phyloP scores from a whole-genome alignment of 2,113 vertebrate species.

The Paraplagusia blochii region DNA sequence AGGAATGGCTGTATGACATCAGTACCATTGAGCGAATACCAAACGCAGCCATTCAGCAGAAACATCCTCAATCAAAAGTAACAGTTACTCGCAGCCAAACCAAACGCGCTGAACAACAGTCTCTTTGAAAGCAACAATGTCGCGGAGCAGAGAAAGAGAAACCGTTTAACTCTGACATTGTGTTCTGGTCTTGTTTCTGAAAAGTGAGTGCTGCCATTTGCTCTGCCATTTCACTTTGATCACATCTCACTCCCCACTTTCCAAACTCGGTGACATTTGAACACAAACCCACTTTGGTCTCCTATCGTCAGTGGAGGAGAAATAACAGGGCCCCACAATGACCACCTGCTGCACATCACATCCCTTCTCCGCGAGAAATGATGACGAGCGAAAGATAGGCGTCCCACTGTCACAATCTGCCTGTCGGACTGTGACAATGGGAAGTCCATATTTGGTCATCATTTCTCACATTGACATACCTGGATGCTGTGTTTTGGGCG shows the following conservation, averaged over 20 bases:
- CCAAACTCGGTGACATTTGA: conserved; percentile 56
- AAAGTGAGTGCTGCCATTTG: conserved; percentile 49
- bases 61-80: too few relatives aligned
- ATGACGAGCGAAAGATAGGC: conserved; percentile 54
- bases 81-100: too few relatives aligned
- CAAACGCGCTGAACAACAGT: too few relatives aligned
- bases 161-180: conserved; percentile 48
- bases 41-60: too few relatives aligned
- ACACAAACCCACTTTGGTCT: conserved; percentile 48
- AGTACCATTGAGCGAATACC: too few relatives aligned
- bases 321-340: conserved; percentile 49
- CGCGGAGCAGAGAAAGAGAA: conserved; percentile 18
- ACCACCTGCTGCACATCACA: conserved; percentile 53
- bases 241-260: conserved; percentile 45
- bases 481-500: conserved; percentile 35
- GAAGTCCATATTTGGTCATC: conserved; percentile 60
- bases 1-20: too few relatives aligned
- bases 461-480: conserved; percentile 30
- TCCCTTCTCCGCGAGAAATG: conserved; percentile 60
- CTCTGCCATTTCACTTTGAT: conserved; percentile 50
- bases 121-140: too few relatives aligned
- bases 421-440: conserved; percentile 38
- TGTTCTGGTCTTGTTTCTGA: conserved; percentile 44
- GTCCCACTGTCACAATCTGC: conserved; percentile 64
- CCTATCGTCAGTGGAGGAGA: conserved; percentile 49